A percentile compares a stretch with the other conserved stretches of the same genome.
Evolutionary conservation across 2,888 invertebrate genomes (phyloP).

Genomic region (Pardosa pseudoannulata): DNA sequence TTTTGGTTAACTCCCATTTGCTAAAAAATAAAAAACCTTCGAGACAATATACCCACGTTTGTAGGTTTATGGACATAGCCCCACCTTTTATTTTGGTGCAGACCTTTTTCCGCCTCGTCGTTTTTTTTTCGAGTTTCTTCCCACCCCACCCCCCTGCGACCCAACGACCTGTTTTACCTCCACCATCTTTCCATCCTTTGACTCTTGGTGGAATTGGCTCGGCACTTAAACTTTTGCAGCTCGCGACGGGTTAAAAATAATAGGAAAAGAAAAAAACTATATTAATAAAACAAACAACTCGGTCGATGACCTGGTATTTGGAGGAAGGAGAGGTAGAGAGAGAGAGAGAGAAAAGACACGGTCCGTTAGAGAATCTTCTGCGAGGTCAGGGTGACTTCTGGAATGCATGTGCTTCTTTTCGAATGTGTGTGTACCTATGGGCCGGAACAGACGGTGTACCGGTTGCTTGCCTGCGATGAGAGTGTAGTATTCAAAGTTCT

Average conservation of each 20-base stretch:
- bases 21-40: too few relatives aligned
- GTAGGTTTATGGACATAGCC: too few relatives aligned
- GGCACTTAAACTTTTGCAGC: neutral
- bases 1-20: too few relatives aligned
- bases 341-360: neutral
- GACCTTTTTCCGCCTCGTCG: too few relatives aligned
- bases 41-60: too few relatives aligned
- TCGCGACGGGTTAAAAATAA: too few relatives aligned
- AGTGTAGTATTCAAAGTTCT: too few relatives aligned
- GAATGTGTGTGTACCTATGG: neutral
- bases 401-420: neutral
- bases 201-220: neutral
- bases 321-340: neutral
- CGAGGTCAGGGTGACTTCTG: constrained; percentile 1
- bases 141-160: neutral
- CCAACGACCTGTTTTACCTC: neutral
- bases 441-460: neutral
- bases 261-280: too few relatives aligned
- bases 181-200: neutral
- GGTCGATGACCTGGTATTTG: neutral
- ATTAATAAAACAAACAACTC: too few relatives aligned
- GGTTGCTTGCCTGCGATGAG: neutral
- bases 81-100: too few relatives aligned
- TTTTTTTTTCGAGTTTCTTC: too few relatives aligned
- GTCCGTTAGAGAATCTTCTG: neutral